Percentiles rank a stretch among this genome's conserved stretches.
Evolutionary conservation across 2,888 invertebrate species (phyloP).

Genomic region (Macrophya annulata): DNA sequence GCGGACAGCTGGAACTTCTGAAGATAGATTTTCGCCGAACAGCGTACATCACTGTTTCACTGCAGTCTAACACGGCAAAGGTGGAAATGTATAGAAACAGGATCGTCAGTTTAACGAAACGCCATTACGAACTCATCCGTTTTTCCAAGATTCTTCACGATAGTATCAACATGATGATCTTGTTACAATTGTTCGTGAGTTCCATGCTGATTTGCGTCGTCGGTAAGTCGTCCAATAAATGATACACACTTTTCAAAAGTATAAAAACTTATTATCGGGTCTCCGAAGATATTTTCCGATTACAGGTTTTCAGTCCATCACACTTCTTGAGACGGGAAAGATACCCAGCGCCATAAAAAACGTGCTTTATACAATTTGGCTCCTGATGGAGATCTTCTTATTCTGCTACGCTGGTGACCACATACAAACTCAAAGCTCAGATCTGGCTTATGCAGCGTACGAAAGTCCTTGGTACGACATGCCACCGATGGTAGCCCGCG

Average conservation of each 20-base stretch:
- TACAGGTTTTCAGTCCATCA: conserved; percentile 67
- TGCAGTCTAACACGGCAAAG: conserved; percentile 54
- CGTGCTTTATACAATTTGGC: conserved; percentile 63
- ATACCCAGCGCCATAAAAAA: conserved; percentile 65
- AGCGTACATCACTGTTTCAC: conserved; percentile 6
- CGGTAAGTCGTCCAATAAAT: conserved; percentile 55
- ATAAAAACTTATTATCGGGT: conserved; percentile 20
- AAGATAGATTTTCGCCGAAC: conserved; percentile 64
- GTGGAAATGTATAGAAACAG: conserved; percentile 36
- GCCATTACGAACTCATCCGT: conserved; percentile 64
- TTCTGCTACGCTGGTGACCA: conserved; percentile 70
- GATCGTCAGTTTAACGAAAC: conserved; percentile 56
- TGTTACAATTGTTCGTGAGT: conserved; percentile 62
- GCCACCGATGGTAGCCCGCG: conserved; percentile 60
- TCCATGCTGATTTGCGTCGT: conserved; percentile 22
- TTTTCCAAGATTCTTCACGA: conserved; percentile 61
- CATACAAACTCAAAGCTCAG: conserved; percentile 65
- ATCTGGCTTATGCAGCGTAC: conserved; percentile 65
- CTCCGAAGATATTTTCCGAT: conserved; percentile 6
- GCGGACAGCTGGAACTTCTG: conserved; percentile 73
- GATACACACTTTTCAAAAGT: background rate
- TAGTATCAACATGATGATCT: conserved; percentile 61
- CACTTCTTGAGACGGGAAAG: conserved; percentile 64
- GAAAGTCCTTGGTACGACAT: conserved; percentile 66
- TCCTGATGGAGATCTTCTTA: conserved; percentile 68